Base-by-base conservation (phyloP, 2,888 invertebrate species). In the Clepsis dumicolana region DNA sequence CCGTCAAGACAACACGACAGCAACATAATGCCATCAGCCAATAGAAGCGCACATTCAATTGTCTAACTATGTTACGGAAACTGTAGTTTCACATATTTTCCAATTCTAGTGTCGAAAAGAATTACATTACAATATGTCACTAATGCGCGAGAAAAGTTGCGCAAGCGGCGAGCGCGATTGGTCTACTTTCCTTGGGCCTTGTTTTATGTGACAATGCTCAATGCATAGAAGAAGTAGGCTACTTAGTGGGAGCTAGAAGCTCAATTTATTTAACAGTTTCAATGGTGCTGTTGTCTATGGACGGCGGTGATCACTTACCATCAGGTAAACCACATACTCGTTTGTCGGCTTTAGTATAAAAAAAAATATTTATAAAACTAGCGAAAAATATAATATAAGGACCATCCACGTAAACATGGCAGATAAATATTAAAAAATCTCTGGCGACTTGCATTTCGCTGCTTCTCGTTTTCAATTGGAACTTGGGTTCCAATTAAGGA, bases 191-290 rank as follows among this genome's bases (percentile, higher is more conserved):
- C 74, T 79, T 53, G 72, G 70, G 72, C 69, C 70, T 79, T 79
- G 77, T 84, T 83, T 84, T 82, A 79, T 80, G 77, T 78, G 81
- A 85, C 84, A 84, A 83, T 80, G 71, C 72, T 66, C 59, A 70
- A 65, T 69, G 41, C 60, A 48, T 64, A 57, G 62, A 65, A 61
- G 52, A 52, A 65, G 63, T 59, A 29, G n/a, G 35, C 53, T 54
- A 63, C 52, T 60, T 61, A 29, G 8, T 5, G 21, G 18, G 7
- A 10, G 18, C 18, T 1, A n/a, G 4, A n/a, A 12, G 12, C n/a
- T n/a, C 10, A 35, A 35, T 12, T 3, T 35, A 10, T n/a, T n/a
- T n/a, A n/a, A n/a, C n/a, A n/a, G n/a, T n/a, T n/a, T n/a, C n/a
- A n/a, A n/a, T n/a, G n/a, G n/a, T n/a, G n/a, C n/a, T n/a, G n/a